Evolutionary conservation across 2,113 vertebrate species (phyloP), one percentile per base, ranked within the genome.

Genomic region (Pristiophorus japonicus): DNA sequence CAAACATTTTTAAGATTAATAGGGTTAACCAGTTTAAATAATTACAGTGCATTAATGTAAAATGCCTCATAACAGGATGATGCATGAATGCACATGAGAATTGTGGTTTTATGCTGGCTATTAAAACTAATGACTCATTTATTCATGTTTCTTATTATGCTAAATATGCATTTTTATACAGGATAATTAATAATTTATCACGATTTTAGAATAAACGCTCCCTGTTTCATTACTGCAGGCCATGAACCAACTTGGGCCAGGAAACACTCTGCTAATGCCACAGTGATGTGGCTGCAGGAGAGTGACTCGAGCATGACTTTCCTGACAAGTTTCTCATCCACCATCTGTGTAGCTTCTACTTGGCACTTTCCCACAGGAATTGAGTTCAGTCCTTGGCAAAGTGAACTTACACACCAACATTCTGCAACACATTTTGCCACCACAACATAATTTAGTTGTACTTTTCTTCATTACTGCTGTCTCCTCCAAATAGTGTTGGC

Each of bases 21-120:
- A 62, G 51, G 87, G 87, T 27, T 55, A 88, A 88, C 55, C 30
- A 91, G 55, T 91, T 92, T 62, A 92, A 92, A 63, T 92, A 63
- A 92, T 63, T 92, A 65, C 20, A n/a, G n/a, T 63, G 10, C 62
- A 63, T 92, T 92, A 38, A 63, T 91, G n/a, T 92, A 91, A 91
- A 22, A 38, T 65, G 59, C 59, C 27, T 38, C 59, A 65, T 63
- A 38, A 92, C n/a, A 92, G 88, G 59, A 22, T 92, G 88, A 92
- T 92, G 59, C n/a, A 63, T 65, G 88, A 92, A 92, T 65, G 88
- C 30, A 92, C n/a, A 63, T 92, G 55, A 92, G 87, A 20, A 92
- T 38, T 92, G 14, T 65, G 34, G 16, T 63, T 91, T 92, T 92
- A 92, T 92, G 34, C 63, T 42, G 55, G 59, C 22, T 20, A 63